Conservation (phyloP, 2,888 invertebrate species). For the Lasioglossum oenotherae region DNA sequence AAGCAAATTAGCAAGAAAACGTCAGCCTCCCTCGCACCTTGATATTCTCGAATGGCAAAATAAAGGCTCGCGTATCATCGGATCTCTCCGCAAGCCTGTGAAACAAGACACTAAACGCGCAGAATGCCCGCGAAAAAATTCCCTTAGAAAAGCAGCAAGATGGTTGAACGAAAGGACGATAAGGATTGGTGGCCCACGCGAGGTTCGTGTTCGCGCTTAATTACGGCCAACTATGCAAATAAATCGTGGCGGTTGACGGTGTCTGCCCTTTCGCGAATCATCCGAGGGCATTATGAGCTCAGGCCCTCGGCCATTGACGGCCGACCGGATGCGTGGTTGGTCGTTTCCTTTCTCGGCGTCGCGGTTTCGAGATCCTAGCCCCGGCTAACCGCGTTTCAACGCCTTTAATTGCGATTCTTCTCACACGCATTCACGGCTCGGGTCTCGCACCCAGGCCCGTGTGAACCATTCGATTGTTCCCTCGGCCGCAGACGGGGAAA, state of each 20-base stretch:
- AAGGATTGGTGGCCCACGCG: not conserved
- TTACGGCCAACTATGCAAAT: constrained; percentile 30
- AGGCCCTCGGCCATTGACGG: constrained; percentile 15
- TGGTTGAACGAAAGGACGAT: constrained; percentile 20
- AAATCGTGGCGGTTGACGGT: not conserved
- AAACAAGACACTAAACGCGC: not conserved
- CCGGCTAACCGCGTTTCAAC: constrained; percentile 58
- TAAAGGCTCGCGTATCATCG: not conserved
- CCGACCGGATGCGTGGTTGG: constrained; percentile 58
- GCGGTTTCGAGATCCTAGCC: constrained; percentile 47
- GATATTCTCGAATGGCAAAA: too few species aligned
- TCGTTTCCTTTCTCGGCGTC: constrained; percentile 64
- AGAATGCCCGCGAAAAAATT: not conserved
- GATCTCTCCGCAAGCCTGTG: not conserved
- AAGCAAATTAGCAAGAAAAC: too few species aligned
- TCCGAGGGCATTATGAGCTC: constrained; percentile 20
- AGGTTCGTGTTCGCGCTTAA: constrained; percentile 1
- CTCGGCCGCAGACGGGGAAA: constrained; percentile 11
- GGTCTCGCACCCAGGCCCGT: constrained; percentile 18
- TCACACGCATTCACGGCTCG: constrained; percentile 58
- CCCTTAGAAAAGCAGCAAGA: not conserved
- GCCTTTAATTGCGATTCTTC: constrained; percentile 69
- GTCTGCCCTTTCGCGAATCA: not conserved
- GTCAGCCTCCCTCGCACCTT: too few species aligned
- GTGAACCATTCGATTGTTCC: constrained; percentile 52